A percentile compares a stretch with the other conserved stretches of the same genome.
These are phyloP conservation scores for Platyscapa corneri DNA, from an alignment of 1,140 invertebrate genomes.

Conservation along the genomic window DNA sequence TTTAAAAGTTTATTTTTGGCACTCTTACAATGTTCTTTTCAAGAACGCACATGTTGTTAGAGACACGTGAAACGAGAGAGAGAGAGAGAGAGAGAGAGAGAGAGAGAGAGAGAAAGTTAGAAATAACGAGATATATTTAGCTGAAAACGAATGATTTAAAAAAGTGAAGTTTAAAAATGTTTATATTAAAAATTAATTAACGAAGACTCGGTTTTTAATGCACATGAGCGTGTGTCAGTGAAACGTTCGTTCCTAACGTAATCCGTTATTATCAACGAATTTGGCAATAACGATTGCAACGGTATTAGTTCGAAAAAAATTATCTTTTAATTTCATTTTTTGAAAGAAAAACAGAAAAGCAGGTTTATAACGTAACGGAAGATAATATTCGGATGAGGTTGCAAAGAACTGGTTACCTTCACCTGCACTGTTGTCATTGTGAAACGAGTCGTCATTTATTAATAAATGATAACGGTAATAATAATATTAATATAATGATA, in stretches of 20 bases:
- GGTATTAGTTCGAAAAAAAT: neutral
- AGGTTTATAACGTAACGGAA: neutral
- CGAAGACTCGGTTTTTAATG: neutral
- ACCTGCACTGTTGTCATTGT: neutral
- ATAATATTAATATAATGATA: conserved; percentile 16
- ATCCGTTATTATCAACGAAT: neutral
- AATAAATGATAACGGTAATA: neutral
- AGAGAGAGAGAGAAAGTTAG: too few relatives aligned
- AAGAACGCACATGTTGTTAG: too few relatives aligned
- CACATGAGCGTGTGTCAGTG: neutral
- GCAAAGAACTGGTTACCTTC: neutral
- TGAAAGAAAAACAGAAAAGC: too few relatives aligned
- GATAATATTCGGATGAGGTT: neutral
- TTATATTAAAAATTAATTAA: conserved; percentile 35
- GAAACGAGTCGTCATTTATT: conserved; percentile 3
- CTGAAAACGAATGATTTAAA: neutral
- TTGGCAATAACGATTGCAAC: neutral
- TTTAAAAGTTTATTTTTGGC: conserved; percentile 36
- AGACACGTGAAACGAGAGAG: too few relatives aligned
- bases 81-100: neutral
- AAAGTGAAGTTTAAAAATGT: conserved; percentile 28
- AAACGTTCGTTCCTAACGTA: neutral
- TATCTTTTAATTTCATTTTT: neutral
- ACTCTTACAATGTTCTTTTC: neutral
- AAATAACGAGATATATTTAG: neutral